Conservation (phyloP, 1,140 invertebrate species). For the Trichonephila clavata region DNA sequence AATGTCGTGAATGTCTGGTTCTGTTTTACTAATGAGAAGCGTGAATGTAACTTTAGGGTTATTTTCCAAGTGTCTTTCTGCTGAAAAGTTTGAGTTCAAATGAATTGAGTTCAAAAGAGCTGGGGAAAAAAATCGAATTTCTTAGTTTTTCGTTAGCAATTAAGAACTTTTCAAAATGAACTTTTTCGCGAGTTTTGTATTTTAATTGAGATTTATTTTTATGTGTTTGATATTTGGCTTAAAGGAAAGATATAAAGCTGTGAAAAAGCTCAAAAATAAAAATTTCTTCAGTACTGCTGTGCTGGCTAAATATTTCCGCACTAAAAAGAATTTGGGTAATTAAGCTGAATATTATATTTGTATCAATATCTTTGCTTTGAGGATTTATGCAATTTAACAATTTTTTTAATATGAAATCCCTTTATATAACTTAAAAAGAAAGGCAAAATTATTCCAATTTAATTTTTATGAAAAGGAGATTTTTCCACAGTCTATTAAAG, state of each 20-base stretch:
- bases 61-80: background rate
- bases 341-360: background rate
- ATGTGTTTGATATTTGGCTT: too few relatives aligned
- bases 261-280: background rate
- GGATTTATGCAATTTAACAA: too few relatives aligned
- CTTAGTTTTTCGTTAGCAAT: background rate
- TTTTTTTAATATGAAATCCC: too few relatives aligned
- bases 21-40: slow-evolving; percentile 4
- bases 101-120: background rate
- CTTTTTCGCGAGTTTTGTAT: background rate
- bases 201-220: background rate
- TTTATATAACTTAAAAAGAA: too few relatives aligned
- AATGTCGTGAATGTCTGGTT: slow-evolving; percentile 17
- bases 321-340: background rate
- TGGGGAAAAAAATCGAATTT: background rate
- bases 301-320: background rate
- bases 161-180: background rate
- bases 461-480: too few relatives aligned
- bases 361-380: too few relatives aligned
- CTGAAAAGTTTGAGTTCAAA: background rate
- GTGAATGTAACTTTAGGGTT: slow-evolving; percentile 11
- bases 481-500: too few relatives aligned
- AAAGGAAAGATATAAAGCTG: background rate
- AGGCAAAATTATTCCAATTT: too few relatives aligned
- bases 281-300: background rate